A percentile compares a stretch with the other conserved stretches of the same genome.
Conservation (phyloP, 2,888 invertebrate species). For the Thymelicus lineola region DNA sequence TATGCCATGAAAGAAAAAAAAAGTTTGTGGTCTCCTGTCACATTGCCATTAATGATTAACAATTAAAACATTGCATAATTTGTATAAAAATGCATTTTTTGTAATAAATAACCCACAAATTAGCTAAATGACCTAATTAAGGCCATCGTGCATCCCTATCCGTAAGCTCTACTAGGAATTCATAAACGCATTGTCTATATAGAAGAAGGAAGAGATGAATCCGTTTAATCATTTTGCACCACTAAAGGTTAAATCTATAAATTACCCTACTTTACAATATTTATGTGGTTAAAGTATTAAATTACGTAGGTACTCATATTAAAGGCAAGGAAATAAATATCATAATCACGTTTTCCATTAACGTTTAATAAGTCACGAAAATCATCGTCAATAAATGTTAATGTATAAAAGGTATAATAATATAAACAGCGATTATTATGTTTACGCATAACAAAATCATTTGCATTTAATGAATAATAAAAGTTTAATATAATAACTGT, state of each 20-base stretch:
- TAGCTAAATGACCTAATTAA: too few relatives aligned
- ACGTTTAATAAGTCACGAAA: conserved; percentile 34
- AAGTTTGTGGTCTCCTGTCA: too few relatives aligned
- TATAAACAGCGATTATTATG: neutral
- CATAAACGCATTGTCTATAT: too few relatives aligned
- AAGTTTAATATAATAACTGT: neutral
- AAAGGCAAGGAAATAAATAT: conserved; percentile 20
- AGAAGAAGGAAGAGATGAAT: neutral
- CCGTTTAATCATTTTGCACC: neutral
- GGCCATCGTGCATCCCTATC: too few relatives aligned
- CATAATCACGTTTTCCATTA: conserved; percentile 34
- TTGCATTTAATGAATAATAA: neutral
- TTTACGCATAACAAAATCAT: neutral
- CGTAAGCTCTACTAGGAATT: too few relatives aligned
- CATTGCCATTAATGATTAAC: too few relatives aligned
- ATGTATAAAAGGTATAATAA: conserved; percentile 7
- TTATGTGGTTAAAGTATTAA: neutral
- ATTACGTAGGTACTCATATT: neutral
- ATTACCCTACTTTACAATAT: neutral
- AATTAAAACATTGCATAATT: too few relatives aligned
- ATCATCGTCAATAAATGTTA: conserved; percentile 5
- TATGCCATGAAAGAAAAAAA: too few relatives aligned
- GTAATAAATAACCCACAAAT: too few relatives aligned
- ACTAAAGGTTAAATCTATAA: neutral
- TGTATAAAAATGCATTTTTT: too few relatives aligned